Evolutionary conservation across 2,797 vertebrate genomes (phyloP).

Genomic region (Buphagus erythrorhynchus): DNA sequence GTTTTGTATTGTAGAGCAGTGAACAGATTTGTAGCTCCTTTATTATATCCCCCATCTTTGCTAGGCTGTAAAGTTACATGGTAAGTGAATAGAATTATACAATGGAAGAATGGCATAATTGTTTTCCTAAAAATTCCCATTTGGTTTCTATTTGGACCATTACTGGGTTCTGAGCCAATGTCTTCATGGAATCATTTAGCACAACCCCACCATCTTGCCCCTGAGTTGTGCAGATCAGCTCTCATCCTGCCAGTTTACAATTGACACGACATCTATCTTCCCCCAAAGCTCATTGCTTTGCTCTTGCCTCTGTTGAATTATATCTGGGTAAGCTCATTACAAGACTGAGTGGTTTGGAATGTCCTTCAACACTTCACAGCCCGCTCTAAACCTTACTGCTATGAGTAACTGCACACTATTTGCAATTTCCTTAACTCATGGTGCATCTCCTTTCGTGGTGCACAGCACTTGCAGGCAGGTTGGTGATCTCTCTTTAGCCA

Average conservation of each 20-base stretch:
- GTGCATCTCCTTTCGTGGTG: neutral
- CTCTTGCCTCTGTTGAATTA: neutral
- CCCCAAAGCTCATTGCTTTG: neutral
- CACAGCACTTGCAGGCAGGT: neutral
- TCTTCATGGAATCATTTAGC: neutral
- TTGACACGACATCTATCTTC: accelerated
- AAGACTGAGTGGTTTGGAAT: neutral
- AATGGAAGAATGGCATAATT: accelerated
- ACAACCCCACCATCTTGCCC: neutral
- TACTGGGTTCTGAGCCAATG: neutral
- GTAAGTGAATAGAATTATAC: neutral
- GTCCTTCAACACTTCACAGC: neutral
- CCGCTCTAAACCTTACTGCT: neutral
- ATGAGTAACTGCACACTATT: neutral
- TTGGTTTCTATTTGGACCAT: neutral
- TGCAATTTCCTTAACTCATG: neutral
- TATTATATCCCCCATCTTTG: neutral
- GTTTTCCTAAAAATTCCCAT: neutral
- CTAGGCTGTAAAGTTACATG: neutral
- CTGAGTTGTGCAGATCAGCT: neutral
- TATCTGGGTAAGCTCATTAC: neutral
- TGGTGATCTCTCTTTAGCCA: neutral
- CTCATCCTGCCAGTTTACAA: neutral
- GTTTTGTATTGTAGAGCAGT: neutral
- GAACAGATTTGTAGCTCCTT: neutral